These are phyloP conservation scores for Leucozona laternaria DNA, from an alignment of 2,888 invertebrate genomes.

Conservation along the genomic window DNA sequence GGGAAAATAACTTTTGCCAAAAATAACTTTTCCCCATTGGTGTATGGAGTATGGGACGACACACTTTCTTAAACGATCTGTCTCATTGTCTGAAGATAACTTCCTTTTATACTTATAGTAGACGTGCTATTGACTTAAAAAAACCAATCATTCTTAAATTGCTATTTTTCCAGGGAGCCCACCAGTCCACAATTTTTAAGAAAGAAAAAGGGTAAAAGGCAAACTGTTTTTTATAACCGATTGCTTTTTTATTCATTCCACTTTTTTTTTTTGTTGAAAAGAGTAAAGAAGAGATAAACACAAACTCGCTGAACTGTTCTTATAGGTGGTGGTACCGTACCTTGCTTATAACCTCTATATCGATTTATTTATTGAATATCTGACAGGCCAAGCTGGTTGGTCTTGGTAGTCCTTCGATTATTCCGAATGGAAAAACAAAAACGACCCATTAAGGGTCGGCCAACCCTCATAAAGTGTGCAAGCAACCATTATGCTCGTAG, in stretches of 20 bases:
- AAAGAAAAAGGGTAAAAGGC: slow-evolving; percentile 23
- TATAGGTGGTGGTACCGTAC: not conserved
- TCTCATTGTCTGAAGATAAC: not conserved
- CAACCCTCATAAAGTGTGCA: slow-evolving; percentile 52
- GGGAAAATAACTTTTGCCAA: slow-evolving; percentile 12
- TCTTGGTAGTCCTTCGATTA: not conserved
- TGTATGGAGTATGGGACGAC: not conserved
- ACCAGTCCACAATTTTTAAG: not conserved
- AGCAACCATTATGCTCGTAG: slow-evolving; percentile 59
- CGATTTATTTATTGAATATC: slow-evolving; percentile 53
- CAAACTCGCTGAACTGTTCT: slow-evolving; percentile 27
- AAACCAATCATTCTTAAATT: slow-evolving; percentile 58
- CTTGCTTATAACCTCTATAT: not conserved
- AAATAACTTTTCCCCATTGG: not conserved
- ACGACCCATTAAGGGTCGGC: slow-evolving; percentile 26
- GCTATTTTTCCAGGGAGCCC: slow-evolving; percentile 26
- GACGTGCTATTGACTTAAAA: slow-evolving; percentile 55
- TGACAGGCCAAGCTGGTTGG: slow-evolving; percentile 5
- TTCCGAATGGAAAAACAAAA: slow-evolving; percentile 51
- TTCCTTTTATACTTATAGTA: slow-evolving; percentile 1
- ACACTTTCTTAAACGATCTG: slow-evolving; percentile 20
- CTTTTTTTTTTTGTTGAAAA: not conserved
- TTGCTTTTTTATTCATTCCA: slow-evolving; percentile 45
- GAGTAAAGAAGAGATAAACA: slow-evolving; percentile 45
- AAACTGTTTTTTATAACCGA: slow-evolving; percentile 5